Conservation (phyloP, 2,797 vertebrate species). For the Karalla daura region DNA sequence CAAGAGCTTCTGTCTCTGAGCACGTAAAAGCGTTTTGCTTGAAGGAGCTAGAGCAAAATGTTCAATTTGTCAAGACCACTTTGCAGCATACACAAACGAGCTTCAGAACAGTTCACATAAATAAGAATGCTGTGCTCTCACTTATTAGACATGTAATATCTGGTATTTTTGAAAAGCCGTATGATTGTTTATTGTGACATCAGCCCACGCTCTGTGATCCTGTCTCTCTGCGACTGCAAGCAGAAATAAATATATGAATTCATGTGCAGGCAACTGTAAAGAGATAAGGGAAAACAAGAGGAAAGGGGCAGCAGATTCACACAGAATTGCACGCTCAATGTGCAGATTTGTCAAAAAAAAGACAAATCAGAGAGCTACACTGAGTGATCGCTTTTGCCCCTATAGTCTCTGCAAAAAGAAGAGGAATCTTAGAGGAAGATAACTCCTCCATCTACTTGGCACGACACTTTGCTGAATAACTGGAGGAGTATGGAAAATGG, state of each 20-base stretch:
- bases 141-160: background rate
- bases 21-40: conserved; percentile 10
- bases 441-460: conserved; percentile 18
- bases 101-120: background rate
- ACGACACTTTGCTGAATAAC: conserved; percentile 13
- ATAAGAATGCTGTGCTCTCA: background rate
- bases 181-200: background rate
- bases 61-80: conserved; percentile 21
- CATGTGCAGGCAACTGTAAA: background rate
- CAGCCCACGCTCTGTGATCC: background rate
- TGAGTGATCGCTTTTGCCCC: conserved; percentile 9
- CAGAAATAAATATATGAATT: background rate
- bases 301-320: conserved; percentile 2
- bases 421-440: conserved; percentile 14
- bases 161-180: too few relatives aligned
- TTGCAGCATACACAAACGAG: conserved; percentile 6
- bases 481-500: conserved; percentile 25
- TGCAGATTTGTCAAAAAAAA: conserved; percentile 4
- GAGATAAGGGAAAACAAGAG: background rate
- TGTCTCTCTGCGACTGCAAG: background rate
- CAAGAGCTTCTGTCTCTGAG: background rate
- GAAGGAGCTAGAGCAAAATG: conserved; percentile 10
- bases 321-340: background rate
- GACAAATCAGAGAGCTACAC: conserved; percentile 16
- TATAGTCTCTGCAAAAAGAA: conserved; percentile 15